These are phyloP conservation scores for Sterna hirundo DNA, from an alignment of 2,113 vertebrate species.

Conservation along the genomic window DNA sequence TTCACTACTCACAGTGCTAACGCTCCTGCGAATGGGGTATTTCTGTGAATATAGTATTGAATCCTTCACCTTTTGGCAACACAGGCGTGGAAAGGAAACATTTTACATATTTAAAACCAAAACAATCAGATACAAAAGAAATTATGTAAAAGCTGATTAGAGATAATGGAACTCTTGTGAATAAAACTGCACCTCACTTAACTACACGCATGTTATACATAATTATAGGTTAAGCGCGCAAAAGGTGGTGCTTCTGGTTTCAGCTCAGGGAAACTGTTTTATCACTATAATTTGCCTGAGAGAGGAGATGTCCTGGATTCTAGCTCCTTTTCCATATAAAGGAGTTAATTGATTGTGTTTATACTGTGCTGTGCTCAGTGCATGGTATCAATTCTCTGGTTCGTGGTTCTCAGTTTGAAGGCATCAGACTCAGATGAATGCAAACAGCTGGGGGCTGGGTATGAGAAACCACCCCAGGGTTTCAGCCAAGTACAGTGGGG, in stretches of 20 bases:
- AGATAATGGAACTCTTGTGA: background rate
- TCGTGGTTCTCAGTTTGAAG: slow-evolving; percentile 13
- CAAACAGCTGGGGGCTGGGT: background rate
- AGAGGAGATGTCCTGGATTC: background rate
- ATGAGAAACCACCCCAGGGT: background rate
- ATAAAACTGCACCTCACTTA: background rate
- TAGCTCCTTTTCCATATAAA: slow-evolving; percentile 29
- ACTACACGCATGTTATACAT: background rate
- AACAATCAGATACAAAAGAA: background rate
- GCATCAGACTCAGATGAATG: background rate
- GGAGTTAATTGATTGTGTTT: slow-evolving; percentile 36
- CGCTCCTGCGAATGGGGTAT: background rate
- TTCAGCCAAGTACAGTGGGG: background rate
- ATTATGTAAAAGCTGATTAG: slow-evolving; percentile 3
- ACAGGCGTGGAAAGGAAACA: background rate
- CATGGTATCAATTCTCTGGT: background rate
- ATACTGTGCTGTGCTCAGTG: background rate
- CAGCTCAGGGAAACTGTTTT: slow-evolving; percentile 7
- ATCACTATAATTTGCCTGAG: background rate
- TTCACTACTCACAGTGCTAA: background rate
- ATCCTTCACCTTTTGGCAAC: background rate
- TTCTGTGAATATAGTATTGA: background rate
- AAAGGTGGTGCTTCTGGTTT: slow-evolving; percentile 11
- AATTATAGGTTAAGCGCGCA: background rate
- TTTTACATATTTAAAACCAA: background rate